Evolutionary conservation across 2,888 invertebrate genomes (phyloP).

Genomic region (Chrysolina americana): DNA sequence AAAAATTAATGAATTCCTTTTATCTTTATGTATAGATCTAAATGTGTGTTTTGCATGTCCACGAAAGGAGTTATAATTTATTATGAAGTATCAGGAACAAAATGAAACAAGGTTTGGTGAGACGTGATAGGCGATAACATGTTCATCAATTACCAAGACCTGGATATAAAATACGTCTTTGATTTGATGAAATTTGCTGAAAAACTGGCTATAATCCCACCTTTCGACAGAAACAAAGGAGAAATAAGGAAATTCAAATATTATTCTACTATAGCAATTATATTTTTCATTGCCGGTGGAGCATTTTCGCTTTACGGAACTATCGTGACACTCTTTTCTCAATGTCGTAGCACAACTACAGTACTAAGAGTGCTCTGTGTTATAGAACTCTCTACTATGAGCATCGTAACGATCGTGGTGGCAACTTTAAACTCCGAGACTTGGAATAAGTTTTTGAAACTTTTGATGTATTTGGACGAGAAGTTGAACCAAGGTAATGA

Average conservation of each 20-base stretch:
- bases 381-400: conserved; percentile 27
- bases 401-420: conserved; percentile 38
- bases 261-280: conserved; percentile 31
- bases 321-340: conserved; percentile 30
- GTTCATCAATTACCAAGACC: conserved; percentile 33
- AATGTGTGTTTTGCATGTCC: neutral
- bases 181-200: conserved; percentile 42
- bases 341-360: conserved; percentile 32
- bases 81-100: neutral
- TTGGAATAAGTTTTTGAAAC: conserved; percentile 44
- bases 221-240: conserved; percentile 33
- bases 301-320: conserved; percentile 34
- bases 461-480: conserved; percentile 39
- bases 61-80: neutral
- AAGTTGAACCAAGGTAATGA: conserved; percentile 36
- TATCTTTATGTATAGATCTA: neutral
- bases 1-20: neutral
- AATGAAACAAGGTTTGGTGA: neutral
- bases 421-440: conserved; percentile 38
- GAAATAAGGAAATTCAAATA: conserved; percentile 33
- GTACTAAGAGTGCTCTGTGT: conserved; percentile 35
- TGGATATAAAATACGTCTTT: conserved; percentile 38
- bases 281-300: conserved; percentile 30
- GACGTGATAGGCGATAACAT: conserved; percentile 21
- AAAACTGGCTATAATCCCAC: conserved; percentile 39